Percentiles rank a stretch among this genome's conserved stretches.
Conservation (phyloP, 1,140 invertebrate genomes). For the Reticulitermes speratus region DNA sequence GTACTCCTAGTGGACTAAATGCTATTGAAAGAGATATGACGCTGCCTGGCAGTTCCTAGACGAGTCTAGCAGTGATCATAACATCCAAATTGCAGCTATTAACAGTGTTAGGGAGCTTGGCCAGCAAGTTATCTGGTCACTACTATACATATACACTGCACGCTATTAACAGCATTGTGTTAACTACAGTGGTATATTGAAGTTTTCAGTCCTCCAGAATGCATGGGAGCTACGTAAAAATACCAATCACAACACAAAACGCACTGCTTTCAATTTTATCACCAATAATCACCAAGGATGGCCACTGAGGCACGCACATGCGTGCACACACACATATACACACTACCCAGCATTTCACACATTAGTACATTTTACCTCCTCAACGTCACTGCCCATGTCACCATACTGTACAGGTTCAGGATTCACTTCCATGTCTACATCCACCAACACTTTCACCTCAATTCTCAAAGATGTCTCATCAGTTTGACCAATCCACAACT, state of each 20-base stretch:
- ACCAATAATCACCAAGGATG: neutral
- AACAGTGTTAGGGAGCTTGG: too few species aligned
- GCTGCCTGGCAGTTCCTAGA: too few species aligned
- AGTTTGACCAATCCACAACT: neutral
- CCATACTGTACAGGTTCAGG: neutral
- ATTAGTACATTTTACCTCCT: neutral
- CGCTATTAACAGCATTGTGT: neutral
- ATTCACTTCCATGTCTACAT: neutral
- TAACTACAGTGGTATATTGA: neutral
- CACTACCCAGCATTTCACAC: neutral
- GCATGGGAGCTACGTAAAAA: neutral
- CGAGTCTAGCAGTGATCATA: too few species aligned
- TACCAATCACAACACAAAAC: neutral
- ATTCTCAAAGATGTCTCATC: neutral
- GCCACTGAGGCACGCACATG: too few species aligned
- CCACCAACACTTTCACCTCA: neutral
- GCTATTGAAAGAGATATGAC: too few species aligned
- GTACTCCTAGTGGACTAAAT: too few species aligned
- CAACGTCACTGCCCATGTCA: neutral
- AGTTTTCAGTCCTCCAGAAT: neutral
- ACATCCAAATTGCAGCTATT: too few species aligned
- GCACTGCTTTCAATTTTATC: slow-evolving; percentile 3
- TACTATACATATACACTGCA: neutral
- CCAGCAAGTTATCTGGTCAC: too few species aligned
- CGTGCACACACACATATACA: too few species aligned